A percentile compares a stretch with the other conserved stretches of the same genome.
Conservation (phyloP, 2,797 vertebrate genomes). For the Rallus crepitans region DNA sequence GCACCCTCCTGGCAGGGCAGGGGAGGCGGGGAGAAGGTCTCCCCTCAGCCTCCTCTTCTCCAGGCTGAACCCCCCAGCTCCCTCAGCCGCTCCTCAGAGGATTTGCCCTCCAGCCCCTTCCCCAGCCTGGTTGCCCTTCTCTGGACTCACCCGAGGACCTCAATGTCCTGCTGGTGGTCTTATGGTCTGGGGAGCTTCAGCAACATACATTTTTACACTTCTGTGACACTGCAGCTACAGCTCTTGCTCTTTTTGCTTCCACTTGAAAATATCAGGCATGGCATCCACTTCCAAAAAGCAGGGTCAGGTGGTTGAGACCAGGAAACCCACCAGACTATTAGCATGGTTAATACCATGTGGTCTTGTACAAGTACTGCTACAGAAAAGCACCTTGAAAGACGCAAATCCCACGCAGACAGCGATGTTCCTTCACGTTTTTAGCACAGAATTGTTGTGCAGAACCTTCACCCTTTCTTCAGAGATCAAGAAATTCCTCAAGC, state of each 20-base stretch:
- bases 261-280: not conserved
- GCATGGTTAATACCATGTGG: not conserved
- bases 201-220: fast-evolving
- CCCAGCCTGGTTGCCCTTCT: no score
- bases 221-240: fast-evolving
- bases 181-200: not conserved
- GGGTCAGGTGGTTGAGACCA: not conserved
- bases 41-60: no score
- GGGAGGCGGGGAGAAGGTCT: no score
- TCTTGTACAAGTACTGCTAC: not conserved
- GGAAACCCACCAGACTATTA: not conserved
- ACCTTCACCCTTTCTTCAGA: not conserved
- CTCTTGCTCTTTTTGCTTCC: not conserved
- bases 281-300: not conserved
- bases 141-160: no score
- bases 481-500: not conserved
- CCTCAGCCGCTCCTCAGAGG: no score
- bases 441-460: not conserved
- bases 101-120: no score
- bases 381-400: not conserved
- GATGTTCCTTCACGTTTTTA: not conserved
- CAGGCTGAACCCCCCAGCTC: no score
- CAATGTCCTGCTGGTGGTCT: not conserved
- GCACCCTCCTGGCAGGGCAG: no score
- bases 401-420: not conserved